Evolutionary conservation across 2,113 vertebrate genomes (phyloP).

Genomic region (Stegastes partitus): DNA sequence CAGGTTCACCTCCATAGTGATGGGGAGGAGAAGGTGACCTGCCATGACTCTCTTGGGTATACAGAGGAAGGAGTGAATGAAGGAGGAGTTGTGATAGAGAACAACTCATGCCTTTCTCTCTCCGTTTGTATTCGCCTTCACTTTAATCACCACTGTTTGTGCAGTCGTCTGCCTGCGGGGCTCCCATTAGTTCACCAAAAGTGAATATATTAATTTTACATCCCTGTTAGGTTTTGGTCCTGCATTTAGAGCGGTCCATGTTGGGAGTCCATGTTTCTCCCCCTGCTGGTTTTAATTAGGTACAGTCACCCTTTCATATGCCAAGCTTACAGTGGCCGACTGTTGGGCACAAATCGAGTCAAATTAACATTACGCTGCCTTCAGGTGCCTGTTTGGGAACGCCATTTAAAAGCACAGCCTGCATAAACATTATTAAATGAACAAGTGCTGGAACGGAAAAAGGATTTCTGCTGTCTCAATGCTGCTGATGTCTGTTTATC

Average conservation of each 20-base stretch:
- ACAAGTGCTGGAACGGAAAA: neutral
- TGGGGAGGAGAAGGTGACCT: slow-evolving; percentile 60
- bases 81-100: slow-evolving; percentile 33
- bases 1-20: slow-evolving; percentile 38
- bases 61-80: slow-evolving; percentile 36
- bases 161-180: neutral
- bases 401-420: slow-evolving; percentile 3
- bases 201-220: slow-evolving; percentile 2
- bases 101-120: neutral
- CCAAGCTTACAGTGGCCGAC: slow-evolving; percentile 24
- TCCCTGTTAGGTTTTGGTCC: neutral
- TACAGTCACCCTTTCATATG: slow-evolving; percentile 21
- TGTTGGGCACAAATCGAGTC: slow-evolving; percentile 19
- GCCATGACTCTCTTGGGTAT: slow-evolving; percentile 16
- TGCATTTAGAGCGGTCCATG: neutral
- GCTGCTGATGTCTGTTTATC: neutral
- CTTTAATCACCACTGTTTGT: neutral
- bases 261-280: neutral
- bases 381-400: slow-evolving; percentile 26
- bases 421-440: slow-evolving; percentile 1
- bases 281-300: slow-evolving; percentile 51
- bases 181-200: neutral
- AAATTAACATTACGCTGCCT: slow-evolving; percentile 23
- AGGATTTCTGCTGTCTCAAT: neutral
- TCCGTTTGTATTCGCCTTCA: neutral